These are phyloP conservation scores for Hephaestus fuliginosus DNA, from an alignment of 2,797 vertebrate species.

Conservation along the genomic window DNA sequence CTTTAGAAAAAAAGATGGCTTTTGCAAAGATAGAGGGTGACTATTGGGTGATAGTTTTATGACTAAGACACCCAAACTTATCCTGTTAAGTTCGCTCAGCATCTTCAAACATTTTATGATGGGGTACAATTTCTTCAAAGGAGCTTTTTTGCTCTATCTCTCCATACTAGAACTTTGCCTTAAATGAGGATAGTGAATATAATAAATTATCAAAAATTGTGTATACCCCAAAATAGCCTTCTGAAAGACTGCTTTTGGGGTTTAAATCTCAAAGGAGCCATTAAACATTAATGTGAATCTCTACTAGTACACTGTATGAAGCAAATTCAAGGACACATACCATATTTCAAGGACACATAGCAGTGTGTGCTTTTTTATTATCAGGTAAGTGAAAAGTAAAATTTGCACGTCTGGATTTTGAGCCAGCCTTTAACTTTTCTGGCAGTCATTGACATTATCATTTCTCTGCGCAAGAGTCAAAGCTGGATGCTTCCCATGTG, in stretches of 20 bases:
- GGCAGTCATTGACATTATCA: slow-evolving; percentile 24
- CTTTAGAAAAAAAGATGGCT: slow-evolving; percentile 9
- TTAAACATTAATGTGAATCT: slow-evolving; percentile 35
- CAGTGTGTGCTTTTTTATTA: not conserved
- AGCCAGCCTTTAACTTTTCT: slow-evolving; percentile 8
- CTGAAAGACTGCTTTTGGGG: slow-evolving; percentile 8
- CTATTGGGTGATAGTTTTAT: slow-evolving; percentile 11
- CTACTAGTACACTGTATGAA: slow-evolving; percentile 12
- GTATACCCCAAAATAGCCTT: slow-evolving; percentile 8
- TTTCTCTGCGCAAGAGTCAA: slow-evolving; percentile 20
- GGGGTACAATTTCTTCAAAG: slow-evolving; percentile 15
- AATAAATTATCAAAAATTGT: slow-evolving; percentile 26
- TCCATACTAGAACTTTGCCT: slow-evolving; percentile 2
- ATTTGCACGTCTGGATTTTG: slow-evolving; percentile 3
- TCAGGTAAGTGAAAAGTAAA: not conserved
- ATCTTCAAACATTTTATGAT: slow-evolving; percentile 29
- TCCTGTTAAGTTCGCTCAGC: slow-evolving; percentile 17
- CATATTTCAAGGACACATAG: slow-evolving; percentile 17
- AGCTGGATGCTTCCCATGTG: slow-evolving; percentile 14
- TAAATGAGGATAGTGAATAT: slow-evolving; percentile 9
- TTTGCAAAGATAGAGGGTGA: slow-evolving; percentile 1
- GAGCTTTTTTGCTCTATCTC: slow-evolving; percentile 12
- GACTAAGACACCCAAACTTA: slow-evolving; percentile 6
- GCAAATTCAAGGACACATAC: not conserved
- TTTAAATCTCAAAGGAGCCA: slow-evolving; percentile 29